Percentiles rank a stretch among this genome's conserved stretches.
Conservation (phyloP, 2,113 vertebrate species). For the Ictalurus furcatus region DNA sequence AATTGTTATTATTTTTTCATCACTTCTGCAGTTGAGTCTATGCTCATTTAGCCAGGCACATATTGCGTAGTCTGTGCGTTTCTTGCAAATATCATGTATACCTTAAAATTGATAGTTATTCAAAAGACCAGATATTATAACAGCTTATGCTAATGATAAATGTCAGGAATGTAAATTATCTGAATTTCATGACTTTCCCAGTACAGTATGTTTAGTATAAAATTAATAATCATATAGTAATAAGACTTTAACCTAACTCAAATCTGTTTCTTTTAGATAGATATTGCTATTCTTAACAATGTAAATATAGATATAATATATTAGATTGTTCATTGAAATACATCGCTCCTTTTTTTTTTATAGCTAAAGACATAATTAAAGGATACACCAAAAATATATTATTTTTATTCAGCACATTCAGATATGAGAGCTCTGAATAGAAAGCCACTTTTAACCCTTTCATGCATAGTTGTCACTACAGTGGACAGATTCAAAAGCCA, state of each 20-base stretch:
- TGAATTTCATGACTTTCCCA: neutral
- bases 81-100: neutral
- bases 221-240: neutral
- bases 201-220: neutral
- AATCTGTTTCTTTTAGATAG: neutral
- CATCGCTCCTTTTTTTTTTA: neutral
- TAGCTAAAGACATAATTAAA: constrained; percentile 30
- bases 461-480: no score
- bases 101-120: constrained; percentile 1
- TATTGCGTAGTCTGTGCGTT: neutral
- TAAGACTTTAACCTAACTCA: neutral
- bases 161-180: constrained; percentile 8
- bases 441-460: constrained; percentile 33
- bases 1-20: neutral
- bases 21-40: neutral
- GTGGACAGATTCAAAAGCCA: no score
- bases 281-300: constrained; percentile 7
- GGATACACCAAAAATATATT: constrained; percentile 34
- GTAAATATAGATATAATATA: neutral
- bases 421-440: constrained; percentile 31
- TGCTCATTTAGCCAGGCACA: neutral
- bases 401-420: constrained; percentile 50
- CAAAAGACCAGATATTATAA: constrained; percentile 7
- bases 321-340: constrained; percentile 19
- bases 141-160: constrained; percentile 18